phyloP scores from a whole-genome alignment of 2,113 vertebrate genomes.

The Cynopterus brachyotis region DNA sequence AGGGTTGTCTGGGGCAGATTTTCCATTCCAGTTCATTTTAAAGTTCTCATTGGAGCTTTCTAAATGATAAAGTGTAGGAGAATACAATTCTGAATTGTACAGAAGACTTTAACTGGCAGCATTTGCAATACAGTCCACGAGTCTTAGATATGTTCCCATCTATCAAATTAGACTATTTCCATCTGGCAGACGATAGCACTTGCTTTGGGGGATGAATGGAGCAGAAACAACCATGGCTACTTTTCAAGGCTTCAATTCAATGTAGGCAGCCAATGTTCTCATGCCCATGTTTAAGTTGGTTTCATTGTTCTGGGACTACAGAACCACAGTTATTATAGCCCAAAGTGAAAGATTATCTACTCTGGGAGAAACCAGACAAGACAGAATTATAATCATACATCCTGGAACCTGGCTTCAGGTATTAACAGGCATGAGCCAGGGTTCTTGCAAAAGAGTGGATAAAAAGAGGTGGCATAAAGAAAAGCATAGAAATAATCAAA shows the following conservation, averaged over 20 bases:
- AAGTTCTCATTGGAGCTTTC: not conserved
- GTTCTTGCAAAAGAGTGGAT: not conserved
- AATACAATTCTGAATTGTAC: slow-evolving; percentile 4
- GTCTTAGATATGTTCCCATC: slow-evolving; percentile 48
- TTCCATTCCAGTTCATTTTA: not conserved
- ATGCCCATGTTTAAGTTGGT: not conserved
- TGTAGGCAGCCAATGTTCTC: slow-evolving; percentile 7
- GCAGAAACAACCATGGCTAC: slow-evolving; percentile 14
- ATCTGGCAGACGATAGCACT: slow-evolving; percentile 41
- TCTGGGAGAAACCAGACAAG: not conserved
- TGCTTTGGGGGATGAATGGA: slow-evolving; percentile 27
- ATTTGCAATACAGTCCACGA: slow-evolving; percentile 16
- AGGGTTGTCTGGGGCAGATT: not conserved
- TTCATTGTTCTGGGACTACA: not conserved
- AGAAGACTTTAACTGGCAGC: slow-evolving; percentile 22
- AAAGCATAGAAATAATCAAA: not conserved
- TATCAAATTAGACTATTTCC: slow-evolving; percentile 45
- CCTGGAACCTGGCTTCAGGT: not conserved
- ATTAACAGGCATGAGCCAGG: not conserved
- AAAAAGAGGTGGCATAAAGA: not conserved
- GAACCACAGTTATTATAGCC: not conserved
- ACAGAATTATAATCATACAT: slow-evolving; percentile 5
- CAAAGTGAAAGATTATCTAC: slow-evolving; percentile 9
- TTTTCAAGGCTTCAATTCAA: slow-evolving; percentile 56
- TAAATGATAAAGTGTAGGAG: slow-evolving; percentile 13